Percentiles rank a stretch among this genome's conserved stretches.
These are phyloP conservation scores for Leptoteleia sp. DNA, from an alignment of 1,140 invertebrate genomes.

Conservation along the genomic window DNA sequence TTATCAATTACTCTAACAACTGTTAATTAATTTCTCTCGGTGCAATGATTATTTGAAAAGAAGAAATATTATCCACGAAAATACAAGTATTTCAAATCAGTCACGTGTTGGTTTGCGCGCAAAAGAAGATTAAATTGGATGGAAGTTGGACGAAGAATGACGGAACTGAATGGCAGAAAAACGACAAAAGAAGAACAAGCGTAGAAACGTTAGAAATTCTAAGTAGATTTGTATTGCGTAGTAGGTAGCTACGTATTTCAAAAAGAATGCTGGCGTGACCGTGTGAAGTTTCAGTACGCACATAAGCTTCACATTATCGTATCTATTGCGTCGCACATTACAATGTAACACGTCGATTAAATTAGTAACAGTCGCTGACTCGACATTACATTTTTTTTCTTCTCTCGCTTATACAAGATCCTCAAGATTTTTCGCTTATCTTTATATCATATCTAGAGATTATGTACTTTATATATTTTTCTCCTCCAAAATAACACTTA, in stretches of 20 bases:
- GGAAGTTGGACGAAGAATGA: too few species aligned
- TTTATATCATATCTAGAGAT: conserved; percentile 11
- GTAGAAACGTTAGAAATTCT: conserved; percentile 24
- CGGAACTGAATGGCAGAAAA: too few species aligned
- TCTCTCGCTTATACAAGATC: conserved; percentile 3
- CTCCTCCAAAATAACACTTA: conserved; percentile 1
- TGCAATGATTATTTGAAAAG: too few species aligned
- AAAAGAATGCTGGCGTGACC: conserved; percentile 62
- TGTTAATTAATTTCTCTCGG: too few species aligned
- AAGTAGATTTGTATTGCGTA: conserved; percentile 37
- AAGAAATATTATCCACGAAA: too few species aligned
- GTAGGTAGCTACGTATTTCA: conserved; percentile 48
- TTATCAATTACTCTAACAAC: too few species aligned
- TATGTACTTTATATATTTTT: conserved; percentile 6
- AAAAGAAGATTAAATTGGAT: too few species aligned
- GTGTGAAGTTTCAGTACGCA: conserved; percentile 55
- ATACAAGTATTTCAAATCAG: too few species aligned
- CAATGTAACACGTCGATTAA: conserved; percentile 49
- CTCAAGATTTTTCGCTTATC: conserved; percentile 3
- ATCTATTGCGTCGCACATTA: conserved; percentile 52
- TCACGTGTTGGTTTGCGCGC: too few species aligned
- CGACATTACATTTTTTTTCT: background rate
- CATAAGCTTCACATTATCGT: conserved; percentile 47
- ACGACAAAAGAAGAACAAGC: too few species aligned
- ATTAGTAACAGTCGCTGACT: conserved; percentile 46